A percentile compares a stretch with the other conserved stretches of the same genome.
Conservation (phyloP, 2,113 vertebrate species). For the Sigmodon hispidus region DNA sequence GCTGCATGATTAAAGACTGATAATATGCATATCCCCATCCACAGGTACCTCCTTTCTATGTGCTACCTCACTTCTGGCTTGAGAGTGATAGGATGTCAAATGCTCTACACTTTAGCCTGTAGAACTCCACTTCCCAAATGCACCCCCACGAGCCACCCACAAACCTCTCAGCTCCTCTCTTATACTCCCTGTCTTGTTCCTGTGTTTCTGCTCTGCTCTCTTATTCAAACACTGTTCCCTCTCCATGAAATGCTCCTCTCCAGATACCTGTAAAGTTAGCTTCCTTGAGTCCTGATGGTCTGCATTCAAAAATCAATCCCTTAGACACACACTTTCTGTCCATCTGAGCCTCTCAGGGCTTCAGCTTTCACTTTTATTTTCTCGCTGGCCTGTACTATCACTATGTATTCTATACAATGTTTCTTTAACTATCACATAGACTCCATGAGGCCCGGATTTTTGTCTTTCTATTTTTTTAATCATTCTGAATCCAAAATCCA, state of each 20-base stretch:
- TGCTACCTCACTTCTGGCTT: neutral
- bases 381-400: neutral
- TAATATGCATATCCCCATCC: neutral
- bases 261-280: fast-evolving
- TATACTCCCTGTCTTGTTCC: fast-evolving
- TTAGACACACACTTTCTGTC: neutral
- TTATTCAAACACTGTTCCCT: too few relatives aligned
- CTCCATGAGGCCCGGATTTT: neutral
- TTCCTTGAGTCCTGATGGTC: neutral
- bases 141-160: neutral
- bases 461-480: neutral
- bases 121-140: too few relatives aligned
- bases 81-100: neutral
- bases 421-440: neutral
- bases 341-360: too few relatives aligned
- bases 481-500: neutral
- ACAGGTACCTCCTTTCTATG: fast-evolving
- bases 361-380: neutral
- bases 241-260: neutral
- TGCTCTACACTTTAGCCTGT: neutral
- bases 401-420: neutral
- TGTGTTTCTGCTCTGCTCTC: neutral
- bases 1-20: neutral
- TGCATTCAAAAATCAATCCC: neutral
- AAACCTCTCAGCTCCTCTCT: neutral